A percentile compares a stretch with the other conserved stretches of the same genome.
Evolutionary conservation across 2,113 vertebrate genomes (phyloP).

Genomic region (Prolemur simus): DNA sequence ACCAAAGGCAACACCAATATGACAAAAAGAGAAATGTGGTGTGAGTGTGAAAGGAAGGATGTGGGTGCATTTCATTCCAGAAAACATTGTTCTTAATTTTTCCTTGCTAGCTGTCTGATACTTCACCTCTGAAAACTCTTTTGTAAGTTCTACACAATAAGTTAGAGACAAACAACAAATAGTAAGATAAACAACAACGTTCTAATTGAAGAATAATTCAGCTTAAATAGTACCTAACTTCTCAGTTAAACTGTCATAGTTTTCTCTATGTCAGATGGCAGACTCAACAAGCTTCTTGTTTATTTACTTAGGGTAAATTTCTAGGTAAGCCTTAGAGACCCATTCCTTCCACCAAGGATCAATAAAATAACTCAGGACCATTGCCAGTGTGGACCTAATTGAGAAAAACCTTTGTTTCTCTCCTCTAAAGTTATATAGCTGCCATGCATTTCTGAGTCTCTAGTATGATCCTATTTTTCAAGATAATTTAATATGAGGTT

Average conservation of each 20-base stretch:
- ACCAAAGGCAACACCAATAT: not conserved
- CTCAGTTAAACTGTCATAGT: constrained; percentile 27
- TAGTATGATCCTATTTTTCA: not conserved
- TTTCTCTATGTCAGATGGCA: constrained; percentile 55
- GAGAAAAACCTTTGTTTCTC: not conserved
- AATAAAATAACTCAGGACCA: constrained; percentile 1
- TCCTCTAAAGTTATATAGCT: not conserved
- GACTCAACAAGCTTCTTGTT: constrained; percentile 40
- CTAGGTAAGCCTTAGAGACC: constrained; percentile 57
- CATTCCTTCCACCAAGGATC: not conserved
- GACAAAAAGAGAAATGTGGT: not conserved
- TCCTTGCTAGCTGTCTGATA: not conserved
- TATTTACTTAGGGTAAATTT: constrained; percentile 45
- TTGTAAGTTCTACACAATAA: constrained; percentile 20
- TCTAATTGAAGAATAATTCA: not conserved
- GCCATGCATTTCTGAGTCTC: not conserved
- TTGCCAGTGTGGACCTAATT: not conserved
- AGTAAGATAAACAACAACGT: not conserved
- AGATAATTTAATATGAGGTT: not conserved
- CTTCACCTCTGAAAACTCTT: constrained; percentile 7
- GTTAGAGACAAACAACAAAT: not conserved
- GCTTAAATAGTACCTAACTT: not conserved
- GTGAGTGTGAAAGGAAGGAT: not conserved
- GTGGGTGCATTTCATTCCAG: not conserved
- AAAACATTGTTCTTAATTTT: not conserved